Evolutionary conservation across 2,113 vertebrate species (phyloP).

Genomic region (Gallinago media): DNA sequence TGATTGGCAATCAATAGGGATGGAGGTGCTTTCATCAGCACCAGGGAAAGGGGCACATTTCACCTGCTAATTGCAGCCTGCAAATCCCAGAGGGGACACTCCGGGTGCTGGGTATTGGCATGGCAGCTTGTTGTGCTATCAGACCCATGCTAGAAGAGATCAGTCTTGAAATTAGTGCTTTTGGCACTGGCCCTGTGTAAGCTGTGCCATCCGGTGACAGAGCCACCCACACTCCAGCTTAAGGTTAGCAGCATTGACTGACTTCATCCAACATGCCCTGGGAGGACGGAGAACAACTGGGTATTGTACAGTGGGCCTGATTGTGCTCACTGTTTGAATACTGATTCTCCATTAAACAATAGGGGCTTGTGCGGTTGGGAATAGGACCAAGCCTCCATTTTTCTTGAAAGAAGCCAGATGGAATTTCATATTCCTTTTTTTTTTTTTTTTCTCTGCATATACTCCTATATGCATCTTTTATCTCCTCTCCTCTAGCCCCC

Average conservation of each 20-base stretch:
- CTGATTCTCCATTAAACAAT: conserved; percentile 30
- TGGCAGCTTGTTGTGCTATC: not conserved
- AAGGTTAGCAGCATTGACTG: not conserved
- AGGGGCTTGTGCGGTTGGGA: not conserved
- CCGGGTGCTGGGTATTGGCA: not conserved
- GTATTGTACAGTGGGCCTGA: not conserved
- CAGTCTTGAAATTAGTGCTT: conserved; percentile 10
- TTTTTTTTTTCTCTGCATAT: not conserved
- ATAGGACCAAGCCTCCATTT: not conserved
- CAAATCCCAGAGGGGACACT: not conserved
- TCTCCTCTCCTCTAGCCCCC: not conserved
- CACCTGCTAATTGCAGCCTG: conserved; percentile 34
- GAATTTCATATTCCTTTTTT: not conserved
- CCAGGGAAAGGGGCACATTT: not conserved
- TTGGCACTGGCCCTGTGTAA: not conserved
- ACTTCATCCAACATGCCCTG: not conserved
- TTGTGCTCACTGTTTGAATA: not conserved
- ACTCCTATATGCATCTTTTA: not conserved
- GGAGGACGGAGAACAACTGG: not conserved
- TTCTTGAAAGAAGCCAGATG: not conserved
- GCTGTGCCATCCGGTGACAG: conserved; percentile 8
- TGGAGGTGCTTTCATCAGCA: conserved; percentile 34
- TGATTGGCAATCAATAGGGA: conserved; percentile 52
- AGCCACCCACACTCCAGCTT: not conserved
- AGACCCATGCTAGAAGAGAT: not conserved